A percentile compares a stretch with the other conserved stretches of the same genome.
phyloP scores from a whole-genome alignment of 2,888 invertebrate species.

The Agonopterix arenella region DNA sequence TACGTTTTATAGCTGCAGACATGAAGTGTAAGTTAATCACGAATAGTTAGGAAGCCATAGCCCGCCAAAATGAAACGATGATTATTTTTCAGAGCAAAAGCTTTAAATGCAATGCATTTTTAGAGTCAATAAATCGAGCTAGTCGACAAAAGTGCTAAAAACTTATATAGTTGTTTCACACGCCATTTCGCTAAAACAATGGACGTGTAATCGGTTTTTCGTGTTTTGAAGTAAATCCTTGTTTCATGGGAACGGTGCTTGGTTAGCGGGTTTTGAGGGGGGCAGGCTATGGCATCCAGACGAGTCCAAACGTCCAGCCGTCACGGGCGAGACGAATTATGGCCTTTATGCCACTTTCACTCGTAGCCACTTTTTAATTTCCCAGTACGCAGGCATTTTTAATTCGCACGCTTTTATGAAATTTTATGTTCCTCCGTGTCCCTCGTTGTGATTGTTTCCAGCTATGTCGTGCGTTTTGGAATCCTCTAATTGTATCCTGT shows the following conservation, averaged over 20 bases:
- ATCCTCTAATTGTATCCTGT: constrained; percentile 42
- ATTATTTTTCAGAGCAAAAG: constrained; percentile 15
- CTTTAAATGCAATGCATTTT: constrained; percentile 45
- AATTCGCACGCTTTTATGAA: constrained; percentile 65
- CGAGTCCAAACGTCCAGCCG: constrained; percentile 43
- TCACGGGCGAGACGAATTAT: constrained; percentile 65
- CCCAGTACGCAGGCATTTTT: constrained; percentile 60
- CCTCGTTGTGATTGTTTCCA: constrained; percentile 43
- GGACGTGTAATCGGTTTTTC: constrained; percentile 51
- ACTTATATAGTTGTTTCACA: background rate
- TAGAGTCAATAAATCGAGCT: constrained; percentile 56
- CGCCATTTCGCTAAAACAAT: constrained; percentile 36
- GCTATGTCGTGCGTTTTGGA: constrained; percentile 26
- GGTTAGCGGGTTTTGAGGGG: background rate
- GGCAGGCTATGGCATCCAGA: constrained; percentile 35
- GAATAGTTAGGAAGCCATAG: no score
- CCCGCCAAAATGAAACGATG: background rate
- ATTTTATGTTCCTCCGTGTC: constrained; percentile 52
- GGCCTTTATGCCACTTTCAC: constrained; percentile 67
- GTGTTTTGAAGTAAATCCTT: constrained; percentile 36
- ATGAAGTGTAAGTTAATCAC: no score
- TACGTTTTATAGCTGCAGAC: no score
- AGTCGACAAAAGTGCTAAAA: constrained; percentile 30
- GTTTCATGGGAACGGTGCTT: no score
- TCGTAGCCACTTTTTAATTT: constrained; percentile 62